Evolutionary conservation across 2,113 vertebrate genomes (phyloP), one percentile per base, ranked within the genome.

Genomic region (Planiliza haematocheilus): DNA sequence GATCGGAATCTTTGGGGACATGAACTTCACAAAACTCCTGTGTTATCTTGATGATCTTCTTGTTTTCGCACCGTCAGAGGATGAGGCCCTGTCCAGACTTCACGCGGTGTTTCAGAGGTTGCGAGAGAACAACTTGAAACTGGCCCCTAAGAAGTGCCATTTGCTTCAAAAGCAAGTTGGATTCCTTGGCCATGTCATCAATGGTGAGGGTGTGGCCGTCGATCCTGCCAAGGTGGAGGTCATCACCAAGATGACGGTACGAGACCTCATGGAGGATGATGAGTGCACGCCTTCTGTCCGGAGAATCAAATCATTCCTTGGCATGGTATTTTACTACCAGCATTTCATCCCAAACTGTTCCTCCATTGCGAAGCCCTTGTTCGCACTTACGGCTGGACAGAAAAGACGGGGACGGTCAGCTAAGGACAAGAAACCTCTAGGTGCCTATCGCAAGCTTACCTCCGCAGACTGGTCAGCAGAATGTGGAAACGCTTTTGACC

Each of bases 381-480:
- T 64, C 14, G 51, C 70, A n/a, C 30, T 64, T 6, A 74, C 59
- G 2, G 70, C 52, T 14, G 52, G 34, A 8, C 41, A 49, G 13
- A n/a, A 65, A 16, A 59, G 14, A 7, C 2, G 36, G 6, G 61
- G 61, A 17, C 39, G 21, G 3, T 8, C 50, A 11, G 50, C 50
- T 24, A 52, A 52, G 50, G 50, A 52, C 10, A 52, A 21, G 12
- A 42, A 7, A 8, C 14, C 21, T 3, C 21, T 55, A 9, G 45
- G 43, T 0, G 16, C 13, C 0, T 67, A 2, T 12, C 45, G 52
- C 2, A 75, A 59, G 3, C 45, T 75, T 1, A 51, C 1, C 0
- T 14, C 45, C 0, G 16, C 16, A 2, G 55, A 60, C 10, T 75
- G 72, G 72, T 38, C 41, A 0, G 5, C 0, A 3, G 49, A 34